Percentiles rank a stretch among this genome's conserved stretches.
These are phyloP conservation scores for Hydractinia symbiolongicarpus DNA, from an alignment of 30 jellyfish, hydroid and myxozoan genomes.

Conservation along the genomic window DNA sequence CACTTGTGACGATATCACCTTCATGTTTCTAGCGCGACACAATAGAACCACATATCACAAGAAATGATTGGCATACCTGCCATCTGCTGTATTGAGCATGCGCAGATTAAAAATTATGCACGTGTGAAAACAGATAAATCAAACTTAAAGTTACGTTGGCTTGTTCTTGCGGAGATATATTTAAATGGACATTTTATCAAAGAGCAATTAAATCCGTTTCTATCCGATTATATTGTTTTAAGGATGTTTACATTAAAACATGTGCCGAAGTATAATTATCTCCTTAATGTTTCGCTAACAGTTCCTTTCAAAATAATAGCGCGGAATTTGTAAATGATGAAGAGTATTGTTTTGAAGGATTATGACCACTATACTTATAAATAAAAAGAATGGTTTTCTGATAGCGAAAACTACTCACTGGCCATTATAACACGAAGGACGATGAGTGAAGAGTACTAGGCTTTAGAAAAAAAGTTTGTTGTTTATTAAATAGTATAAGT, in stretches of 20 bases:
- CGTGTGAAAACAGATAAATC: conserved; percentile 74
- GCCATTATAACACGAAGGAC: conserved; percentile 28
- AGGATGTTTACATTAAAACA: not conserved
- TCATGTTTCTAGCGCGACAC: not conserved
- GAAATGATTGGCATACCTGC: conserved; percentile 11
- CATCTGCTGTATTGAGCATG: conserved; percentile 49
- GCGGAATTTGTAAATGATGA: conserved; percentile 45
- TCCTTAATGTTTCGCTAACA: conserved; percentile 18
- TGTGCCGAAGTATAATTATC: not conserved
- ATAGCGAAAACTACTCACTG: conserved; percentile 33
- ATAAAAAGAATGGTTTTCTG: conserved; percentile 25
- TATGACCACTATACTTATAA: conserved; percentile 36
- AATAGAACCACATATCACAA: not conserved
- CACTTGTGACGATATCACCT: too few species aligned
- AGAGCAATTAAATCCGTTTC: not conserved
- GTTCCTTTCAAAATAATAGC: conserved; percentile 33
- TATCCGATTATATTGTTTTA: not conserved
- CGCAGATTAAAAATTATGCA: conserved; percentile 81
- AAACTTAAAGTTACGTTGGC: not conserved
- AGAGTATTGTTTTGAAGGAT: conserved; percentile 36
- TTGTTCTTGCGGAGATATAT: conserved; percentile 14
- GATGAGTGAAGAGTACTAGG: conserved; percentile 1
- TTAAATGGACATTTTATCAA: conserved; percentile 4
- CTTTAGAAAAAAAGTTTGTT: conserved; percentile 6
- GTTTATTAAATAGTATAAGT: not conserved